Base-by-base conservation (phyloP, 2,888 invertebrate genomes). In the Pyrgus malvae region DNA sequence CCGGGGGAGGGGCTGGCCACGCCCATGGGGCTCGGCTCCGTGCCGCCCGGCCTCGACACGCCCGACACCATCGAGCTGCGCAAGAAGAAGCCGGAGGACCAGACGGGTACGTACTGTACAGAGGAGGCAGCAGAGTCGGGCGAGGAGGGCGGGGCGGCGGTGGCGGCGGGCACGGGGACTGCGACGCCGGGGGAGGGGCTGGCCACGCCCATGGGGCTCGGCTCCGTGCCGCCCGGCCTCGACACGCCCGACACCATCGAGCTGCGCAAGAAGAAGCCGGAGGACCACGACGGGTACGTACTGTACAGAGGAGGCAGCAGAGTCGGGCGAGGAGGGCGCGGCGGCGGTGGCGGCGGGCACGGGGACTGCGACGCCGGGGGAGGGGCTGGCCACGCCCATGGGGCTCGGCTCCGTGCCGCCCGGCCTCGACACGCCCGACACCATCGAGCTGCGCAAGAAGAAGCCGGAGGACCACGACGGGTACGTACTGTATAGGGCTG, bases 201-300 rank as follows among this genome's bases (percentile, higher is more conserved):
- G 42, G 96, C 96, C 12, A 99, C 98, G n/a, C 98, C 98, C 0
- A 97, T 98, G 63, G 98, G 99, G 29, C 93, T 98, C 65, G 95
- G 96, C 31, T 94, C 94, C 60, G 96, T 98, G 53, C 98, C 98
- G 9, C 95, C 97, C 42, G 99, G 99, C 56, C 93, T 99, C 90
- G 99, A 99, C 90, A 99, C 99, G 0, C 99, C 99, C 0, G 99
- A 99, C 78, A 97, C 98, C 65, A 99, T 99, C 72, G 99, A 99
- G 80, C 91, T 99, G 63, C 92, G 99, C 63, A 99, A 99, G 91
- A 96, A 97, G 87, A 97, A 98, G 77, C 96, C 98, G 60, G 99
- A 99, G 82, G 98, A 98, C 80, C 96, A 97, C 93, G 99, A 99
- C 80, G 96, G 97, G 96, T 94, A 78, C 79, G 91, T 11, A 2